These are phyloP conservation scores for Drosophila ogumai DNA, from an alignment of 1,140 invertebrate species.

Conservation along the genomic window DNA sequence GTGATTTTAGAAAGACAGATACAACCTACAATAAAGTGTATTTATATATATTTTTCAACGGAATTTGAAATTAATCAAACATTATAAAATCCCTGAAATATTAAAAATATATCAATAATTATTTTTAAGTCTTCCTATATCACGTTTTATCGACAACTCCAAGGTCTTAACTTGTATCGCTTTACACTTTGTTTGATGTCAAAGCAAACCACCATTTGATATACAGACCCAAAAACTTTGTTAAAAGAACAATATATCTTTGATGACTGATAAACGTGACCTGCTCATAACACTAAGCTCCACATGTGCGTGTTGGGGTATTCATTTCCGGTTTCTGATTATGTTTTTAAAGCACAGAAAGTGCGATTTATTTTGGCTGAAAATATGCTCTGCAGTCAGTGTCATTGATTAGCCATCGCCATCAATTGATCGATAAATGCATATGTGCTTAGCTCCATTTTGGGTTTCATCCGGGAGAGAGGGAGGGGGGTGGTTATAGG, in stretches of 20 bases:
- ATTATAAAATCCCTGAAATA: too few species aligned
- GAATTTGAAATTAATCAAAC: too few species aligned
- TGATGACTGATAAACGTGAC: conserved; percentile 11
- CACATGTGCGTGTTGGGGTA: background rate
- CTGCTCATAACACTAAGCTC: background rate
- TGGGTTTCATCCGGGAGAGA: background rate
- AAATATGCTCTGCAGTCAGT: background rate
- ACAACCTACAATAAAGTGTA: too few species aligned
- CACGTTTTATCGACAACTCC: background rate
- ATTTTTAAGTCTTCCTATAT: too few species aligned
- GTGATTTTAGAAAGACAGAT: too few species aligned
- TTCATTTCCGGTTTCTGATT: conserved; percentile 1
- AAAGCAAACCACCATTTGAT: background rate
- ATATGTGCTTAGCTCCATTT: conserved; percentile 3
- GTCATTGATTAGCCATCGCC: conserved; percentile 4
- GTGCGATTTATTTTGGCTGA: background rate
- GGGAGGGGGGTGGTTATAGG: background rate
- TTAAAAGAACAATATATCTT: background rate
- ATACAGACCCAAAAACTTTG: background rate
- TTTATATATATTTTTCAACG: too few species aligned
- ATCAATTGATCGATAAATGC: conserved; percentile 21
- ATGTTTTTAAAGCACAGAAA: background rate
- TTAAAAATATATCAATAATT: too few species aligned
- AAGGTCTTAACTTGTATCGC: rapidly evolving
- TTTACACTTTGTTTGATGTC: background rate